Base-by-base conservation (phyloP, 2,797 vertebrate species). In the Sparidentex hasta region DNA sequence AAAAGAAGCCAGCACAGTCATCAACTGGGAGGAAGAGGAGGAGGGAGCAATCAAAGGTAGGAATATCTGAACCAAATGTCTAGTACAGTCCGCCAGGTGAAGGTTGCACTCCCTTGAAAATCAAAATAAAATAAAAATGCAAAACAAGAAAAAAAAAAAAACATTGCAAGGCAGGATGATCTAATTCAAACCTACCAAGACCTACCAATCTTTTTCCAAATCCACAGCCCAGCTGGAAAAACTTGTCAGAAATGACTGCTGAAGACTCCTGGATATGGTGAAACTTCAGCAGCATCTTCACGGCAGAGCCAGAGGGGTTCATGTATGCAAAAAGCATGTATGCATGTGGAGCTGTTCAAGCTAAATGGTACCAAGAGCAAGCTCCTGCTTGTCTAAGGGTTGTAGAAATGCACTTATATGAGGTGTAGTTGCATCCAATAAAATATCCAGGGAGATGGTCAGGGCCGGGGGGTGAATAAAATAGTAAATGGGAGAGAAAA, bases 151-250 rank as follows among this genome's bases (percentile, higher is more conserved):
- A 44, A 4, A 57, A 63, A 74, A 83, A 87, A 88, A 87, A 88
- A 94, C 90, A 95, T 78, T 89, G 90, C 93, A 90, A 92, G 88
- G 90, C 92, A 95, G 95, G 95, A 96, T 96, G 94, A 96, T 96
- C 95, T 95, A 96, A 95, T 96, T 93, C 81, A 94, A 93, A 94
- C 90, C 91, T 85, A 95, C 75, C 81, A 84, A 78, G 48, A 80
- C 84, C 76, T 88, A 92, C 88, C 87, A 87, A 87, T 83, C 59
- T 51, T 84, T 87, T 84, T 62, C 88, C 69, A 74, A 85, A 77
- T 90, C 86, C 83, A 72, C 66, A 86, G 77, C 74, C 71, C 74
- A 64, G 78, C 82, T 87, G 85, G 76, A 87, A 78, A 78, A 76
- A 78, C 73, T 65, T 70, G 73, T 90, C 65, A 88, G 77, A 85